These are phyloP conservation scores for Zapus hudsonius DNA, from an alignment of 2,113 vertebrate species.

Conservation along the genomic window DNA sequence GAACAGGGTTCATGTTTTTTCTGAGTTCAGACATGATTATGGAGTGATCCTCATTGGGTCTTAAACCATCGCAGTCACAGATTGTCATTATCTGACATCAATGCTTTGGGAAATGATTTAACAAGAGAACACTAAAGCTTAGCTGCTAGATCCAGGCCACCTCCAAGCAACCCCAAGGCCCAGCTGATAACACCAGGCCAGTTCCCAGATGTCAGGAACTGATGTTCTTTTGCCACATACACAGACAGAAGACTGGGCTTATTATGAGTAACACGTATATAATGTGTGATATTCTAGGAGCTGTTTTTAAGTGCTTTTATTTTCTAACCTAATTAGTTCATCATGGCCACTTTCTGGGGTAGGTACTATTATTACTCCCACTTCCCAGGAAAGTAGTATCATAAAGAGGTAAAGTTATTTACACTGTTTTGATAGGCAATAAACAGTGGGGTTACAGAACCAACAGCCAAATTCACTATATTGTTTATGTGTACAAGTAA, in stretches of 20 bases:
- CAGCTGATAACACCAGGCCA: neutral
- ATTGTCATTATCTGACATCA: constrained; percentile 19
- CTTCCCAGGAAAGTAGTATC: constrained; percentile 47
- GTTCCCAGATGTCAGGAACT: neutral
- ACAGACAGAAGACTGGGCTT: neutral
- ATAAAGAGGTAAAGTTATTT: constrained; percentile 8
- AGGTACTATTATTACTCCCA: constrained; percentile 10
- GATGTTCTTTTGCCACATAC: neutral
- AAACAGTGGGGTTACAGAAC: neutral
- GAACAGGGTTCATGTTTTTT: constrained; percentile 25
- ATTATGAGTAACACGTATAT: neutral
- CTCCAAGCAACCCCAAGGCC: neutral
- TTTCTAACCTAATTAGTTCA: constrained; percentile 44
- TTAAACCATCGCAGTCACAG: constrained; percentile 18
- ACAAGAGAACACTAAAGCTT: constrained; percentile 29
- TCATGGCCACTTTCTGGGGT: neutral
- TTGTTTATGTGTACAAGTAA: neutral
- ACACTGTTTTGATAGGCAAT: neutral
- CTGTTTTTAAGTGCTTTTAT: neutral
- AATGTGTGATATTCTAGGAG: neutral
- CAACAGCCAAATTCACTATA: neutral
- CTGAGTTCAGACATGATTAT: constrained; percentile 46
- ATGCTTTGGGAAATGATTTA: neutral
- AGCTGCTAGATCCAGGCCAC: neutral
- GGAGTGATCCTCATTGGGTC: constrained; percentile 40